phyloP scores from a whole-genome alignment of 1,140 invertebrate genomes.

The Megalopta genalis region DNA sequence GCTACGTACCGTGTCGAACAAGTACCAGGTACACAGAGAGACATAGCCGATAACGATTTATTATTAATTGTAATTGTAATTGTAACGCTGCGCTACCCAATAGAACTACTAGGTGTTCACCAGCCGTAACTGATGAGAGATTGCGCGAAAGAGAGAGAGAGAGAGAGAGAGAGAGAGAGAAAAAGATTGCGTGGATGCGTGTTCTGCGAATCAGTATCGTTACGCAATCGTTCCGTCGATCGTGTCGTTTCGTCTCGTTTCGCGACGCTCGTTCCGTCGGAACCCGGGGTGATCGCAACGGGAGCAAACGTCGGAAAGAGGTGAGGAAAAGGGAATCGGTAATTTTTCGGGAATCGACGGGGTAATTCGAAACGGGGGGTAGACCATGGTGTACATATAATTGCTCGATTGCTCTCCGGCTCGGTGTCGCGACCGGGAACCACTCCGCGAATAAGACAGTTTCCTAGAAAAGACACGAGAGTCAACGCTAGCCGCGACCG shows the following conservation, averaged over 20 bases:
- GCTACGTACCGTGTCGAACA: not conserved
- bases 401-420: conserved; percentile 29
- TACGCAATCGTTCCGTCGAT: not conserved
- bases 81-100: conserved; percentile 38
- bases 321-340: not conserved
- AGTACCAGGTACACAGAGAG: conserved; percentile 1
- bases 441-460: conserved; percentile 49
- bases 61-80: conserved; percentile 38
- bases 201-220: not conserved
- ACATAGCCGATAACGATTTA: conserved; percentile 28
- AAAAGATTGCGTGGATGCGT: conserved; percentile 8
- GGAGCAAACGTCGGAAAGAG: not conserved
- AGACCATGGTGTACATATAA: conserved; percentile 9
- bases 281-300: not conserved
- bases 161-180: not conserved
- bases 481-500: conserved; percentile 43
- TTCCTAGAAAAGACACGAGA: conserved; percentile 41
- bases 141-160: not conserved
- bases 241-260: too few relatives aligned
- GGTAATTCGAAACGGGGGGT: not conserved
- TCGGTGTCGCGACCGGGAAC: conserved; percentile 36
- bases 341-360: too few relatives aligned
- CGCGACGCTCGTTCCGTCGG: not conserved
- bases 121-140: not conserved
- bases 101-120: conserved; percentile 37